A percentile compares a stretch with the other conserved stretches of the same genome.
Evolutionary conservation across 2,113 vertebrate genomes (phyloP).

Genomic region (Microcebus jonahi): DNA sequence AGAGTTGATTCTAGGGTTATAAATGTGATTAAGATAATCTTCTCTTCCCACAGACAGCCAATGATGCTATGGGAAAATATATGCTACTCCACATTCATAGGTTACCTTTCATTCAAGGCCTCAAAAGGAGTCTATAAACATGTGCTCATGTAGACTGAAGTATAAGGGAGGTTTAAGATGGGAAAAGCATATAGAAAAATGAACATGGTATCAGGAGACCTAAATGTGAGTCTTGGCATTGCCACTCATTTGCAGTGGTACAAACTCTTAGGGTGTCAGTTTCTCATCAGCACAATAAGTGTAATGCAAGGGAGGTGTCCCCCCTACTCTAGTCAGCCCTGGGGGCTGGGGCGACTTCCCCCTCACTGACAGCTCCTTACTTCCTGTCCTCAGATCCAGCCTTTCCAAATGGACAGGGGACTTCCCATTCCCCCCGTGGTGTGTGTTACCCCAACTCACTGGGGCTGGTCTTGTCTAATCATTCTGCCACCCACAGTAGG

Average conservation of each 20-base stretch:
- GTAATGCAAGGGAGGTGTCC: not conserved
- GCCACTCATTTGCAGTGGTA: too few species aligned
- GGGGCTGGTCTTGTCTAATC: not conserved
- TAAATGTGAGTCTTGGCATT: not conserved
- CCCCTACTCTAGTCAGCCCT: not conserved
- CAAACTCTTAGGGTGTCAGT: not conserved
- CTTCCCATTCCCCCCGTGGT: not conserved
- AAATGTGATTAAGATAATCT: not conserved
- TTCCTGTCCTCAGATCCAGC: not conserved
- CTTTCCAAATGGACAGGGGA: not conserved
- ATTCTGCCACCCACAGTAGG: not conserved
- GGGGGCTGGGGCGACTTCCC: not conserved
- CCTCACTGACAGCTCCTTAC: not conserved
- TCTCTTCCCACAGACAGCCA: not conserved
- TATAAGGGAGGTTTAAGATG: not conserved
- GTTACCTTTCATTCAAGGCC: not conserved
- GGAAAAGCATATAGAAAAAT: not conserved
- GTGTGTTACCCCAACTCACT: not conserved
- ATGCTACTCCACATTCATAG: not conserved
- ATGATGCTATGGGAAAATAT: not conserved
- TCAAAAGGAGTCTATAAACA: not conserved
- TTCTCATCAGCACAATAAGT: not conserved
- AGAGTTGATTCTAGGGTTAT: not conserved
- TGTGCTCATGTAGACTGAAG: not conserved
- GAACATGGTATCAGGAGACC: not conserved